Evolutionary conservation across 2,888 invertebrate species (phyloP), one percentile per base, ranked within the genome.

Genomic region (Agrochola circellaris): DNA sequence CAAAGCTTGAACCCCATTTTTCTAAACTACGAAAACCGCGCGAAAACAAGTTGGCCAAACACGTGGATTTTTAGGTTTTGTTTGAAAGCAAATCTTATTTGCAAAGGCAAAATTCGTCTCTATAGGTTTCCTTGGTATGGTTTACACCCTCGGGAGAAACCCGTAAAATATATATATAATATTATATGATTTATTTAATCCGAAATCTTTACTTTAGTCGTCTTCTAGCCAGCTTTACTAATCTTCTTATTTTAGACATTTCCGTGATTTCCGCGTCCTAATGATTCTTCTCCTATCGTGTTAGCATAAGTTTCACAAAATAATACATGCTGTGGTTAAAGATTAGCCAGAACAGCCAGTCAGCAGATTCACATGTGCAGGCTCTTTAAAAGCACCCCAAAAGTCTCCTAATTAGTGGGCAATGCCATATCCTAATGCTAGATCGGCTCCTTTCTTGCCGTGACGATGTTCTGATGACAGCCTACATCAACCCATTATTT

Each of bases 401-500:
- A n/a, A 38, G 20, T n/a, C 23, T 51, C 6, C 6, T 13, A 17
- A 60, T 54, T 45, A n/a, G 1, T 48, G 45, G 26, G 2, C 73
- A 64, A 42, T 42, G 20, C 13, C 38, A 42, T 42, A 64, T 34
- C 11, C 2, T 42, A 45, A 65, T 20, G 45, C 26, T 42, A 26
- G 11, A 42, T 70, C 30, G 17, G 11, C n/a, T 42, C 38, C 13
- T 61, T 61, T 58, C 30, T 45, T 51, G 9, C 64, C 6, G n/a
- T 72, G 60, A 81, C 34, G 34, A 54, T 69, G 30, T 60, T 60
- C 17, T 45, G 60, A 77, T 72, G 68, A 65, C 83, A 62, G 64
- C 26, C 48, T 54, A 56, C 42, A 62, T 72, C n/a, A 48, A 58
- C 48, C 67, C 34, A 74, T 77, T 83, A 85, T 85, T 83, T 83